A percentile compares a stretch with the other conserved stretches of the same genome.
Evolutionary conservation across 1,140 invertebrate species (phyloP).

Genomic region (Penaeus chinensis): DNA sequence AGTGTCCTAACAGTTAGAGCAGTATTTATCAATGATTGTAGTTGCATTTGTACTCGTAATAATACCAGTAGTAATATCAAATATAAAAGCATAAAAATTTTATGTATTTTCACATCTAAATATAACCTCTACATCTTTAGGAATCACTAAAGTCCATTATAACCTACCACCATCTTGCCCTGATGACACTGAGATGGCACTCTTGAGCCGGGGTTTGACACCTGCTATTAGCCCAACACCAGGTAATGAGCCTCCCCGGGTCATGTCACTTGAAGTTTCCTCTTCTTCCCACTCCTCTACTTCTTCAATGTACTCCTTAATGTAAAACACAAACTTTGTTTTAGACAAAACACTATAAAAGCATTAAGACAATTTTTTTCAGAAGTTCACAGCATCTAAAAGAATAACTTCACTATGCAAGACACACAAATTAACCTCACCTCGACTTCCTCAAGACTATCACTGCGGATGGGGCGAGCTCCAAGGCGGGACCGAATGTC

Average conservation of each 20-base stretch:
- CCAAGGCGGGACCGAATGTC: slow-evolving; percentile 48
- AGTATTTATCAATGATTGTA: no score
- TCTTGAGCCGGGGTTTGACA: slow-evolving; percentile 27
- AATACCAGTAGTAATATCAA: no score
- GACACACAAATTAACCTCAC: slow-evolving; percentile 26
- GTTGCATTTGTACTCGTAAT: no score
- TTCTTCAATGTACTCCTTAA: slow-evolving; percentile 62
- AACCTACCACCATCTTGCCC: slow-evolving; percentile 13
- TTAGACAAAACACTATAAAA: neutral
- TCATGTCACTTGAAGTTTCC: slow-evolving; percentile 37
- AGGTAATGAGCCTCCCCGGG: neutral
- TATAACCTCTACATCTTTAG: neutral
- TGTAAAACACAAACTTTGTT: neutral
- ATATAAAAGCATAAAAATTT: no score
- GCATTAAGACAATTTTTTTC: neutral
- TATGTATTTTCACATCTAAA: neutral
- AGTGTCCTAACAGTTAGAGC: no score
- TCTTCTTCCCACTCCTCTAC: slow-evolving; percentile 63
- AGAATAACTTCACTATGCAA: neutral
- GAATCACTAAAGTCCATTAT: neutral
- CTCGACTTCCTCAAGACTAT: slow-evolving; percentile 58
- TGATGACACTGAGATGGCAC: slow-evolving; percentile 5
- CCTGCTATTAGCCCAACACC: slow-evolving; percentile 25
- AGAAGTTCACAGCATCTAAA: neutral
- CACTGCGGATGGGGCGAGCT: slow-evolving; percentile 17